These are phyloP conservation scores for Trichomycterus rosablanca DNA, from an alignment of 2,113 vertebrate genomes.

Conservation along the genomic window DNA sequence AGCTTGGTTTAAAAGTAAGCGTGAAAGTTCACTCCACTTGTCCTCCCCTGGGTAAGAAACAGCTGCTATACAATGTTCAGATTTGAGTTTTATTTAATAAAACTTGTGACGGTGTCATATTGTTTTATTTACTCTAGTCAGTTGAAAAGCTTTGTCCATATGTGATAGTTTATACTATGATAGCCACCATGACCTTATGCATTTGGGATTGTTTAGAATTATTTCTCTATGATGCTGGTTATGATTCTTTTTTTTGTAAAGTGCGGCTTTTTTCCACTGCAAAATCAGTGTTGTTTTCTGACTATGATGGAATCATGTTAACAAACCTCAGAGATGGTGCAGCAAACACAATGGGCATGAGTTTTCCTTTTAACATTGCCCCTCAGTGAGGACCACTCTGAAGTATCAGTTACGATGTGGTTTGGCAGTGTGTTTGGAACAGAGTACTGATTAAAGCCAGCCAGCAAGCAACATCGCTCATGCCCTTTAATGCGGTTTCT, in stretches of 20 bases:
- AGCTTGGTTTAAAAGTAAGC: neutral
- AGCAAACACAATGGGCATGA: conserved; percentile 20
- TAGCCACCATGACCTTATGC: neutral
- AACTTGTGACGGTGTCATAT: neutral
- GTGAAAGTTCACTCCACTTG: neutral
- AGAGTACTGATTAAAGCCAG: conserved; percentile 24
- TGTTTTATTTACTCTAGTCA: neutral
- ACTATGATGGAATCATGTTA: conserved; percentile 9
- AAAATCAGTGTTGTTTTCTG: neutral
- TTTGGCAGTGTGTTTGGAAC: conserved; percentile 15
- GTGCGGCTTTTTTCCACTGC: conserved; percentile 14
- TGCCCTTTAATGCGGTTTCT: neutral
- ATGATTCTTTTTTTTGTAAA: neutral
- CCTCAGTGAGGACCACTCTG: neutral
- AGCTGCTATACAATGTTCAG: neutral
- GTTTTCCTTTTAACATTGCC: conserved; percentile 20
- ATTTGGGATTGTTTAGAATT: conserved; percentile 6
- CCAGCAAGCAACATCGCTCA: neutral
- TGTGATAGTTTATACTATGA: neutral
- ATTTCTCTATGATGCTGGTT: neutral
- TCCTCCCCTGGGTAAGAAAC: neutral
- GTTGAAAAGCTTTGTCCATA: neutral
- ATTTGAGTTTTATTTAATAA: neutral
- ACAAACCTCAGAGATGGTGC: neutral
- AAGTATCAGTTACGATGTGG: conserved; percentile 24